Evolutionary conservation across 1,140 invertebrate genomes (phyloP), one percentile per base, ranked within the genome.

Genomic region (Platorchestia sp.): DNA sequence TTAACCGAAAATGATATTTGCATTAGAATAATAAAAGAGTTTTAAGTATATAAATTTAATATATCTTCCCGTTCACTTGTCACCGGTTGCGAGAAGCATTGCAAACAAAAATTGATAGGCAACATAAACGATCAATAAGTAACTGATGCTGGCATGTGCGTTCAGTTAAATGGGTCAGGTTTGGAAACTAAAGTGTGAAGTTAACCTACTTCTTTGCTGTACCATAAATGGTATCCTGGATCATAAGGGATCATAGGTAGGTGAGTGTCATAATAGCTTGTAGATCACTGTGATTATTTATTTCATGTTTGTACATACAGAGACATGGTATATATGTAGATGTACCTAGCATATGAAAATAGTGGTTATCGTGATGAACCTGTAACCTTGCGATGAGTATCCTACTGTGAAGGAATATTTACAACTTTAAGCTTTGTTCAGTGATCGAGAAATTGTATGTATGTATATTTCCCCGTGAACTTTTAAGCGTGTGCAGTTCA

Each of bases 261-360:
- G 14, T 75, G 14, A 22, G 59, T 75, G 59, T 75, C 59, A 75
- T 75, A 75, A 75, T 75, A 75, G 59, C 36, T 75, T 19, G 27
- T 75, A 75, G 59, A 75, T 51, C 19, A 51, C 19, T 75, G 59
- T 75, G 59, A 36, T 36, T 75, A 75, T 75, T 75, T 36, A 75
- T 75, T 75, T 75, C 59, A 75, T 75, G 59, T 75, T 75, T 75
- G 59, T 75, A 75, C 59, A 75, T 75, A 75, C 59, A 75, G 59
- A 75, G 59, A 75, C 10, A 10, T 27, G 59, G 59, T 75, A 75
- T 75, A 3, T 75, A 75, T 75, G 7, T 75, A 75, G 27, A 75
- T 75, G 36, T 75, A 75, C 59, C 27, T 22, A 75, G 59, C 59
- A 75, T 3, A 27, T 36, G 59, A 36, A 75, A 75, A 75, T 75